Evolutionary conservation across 2,888 invertebrate genomes (phyloP).

Genomic region (Clivina fossor): DNA sequence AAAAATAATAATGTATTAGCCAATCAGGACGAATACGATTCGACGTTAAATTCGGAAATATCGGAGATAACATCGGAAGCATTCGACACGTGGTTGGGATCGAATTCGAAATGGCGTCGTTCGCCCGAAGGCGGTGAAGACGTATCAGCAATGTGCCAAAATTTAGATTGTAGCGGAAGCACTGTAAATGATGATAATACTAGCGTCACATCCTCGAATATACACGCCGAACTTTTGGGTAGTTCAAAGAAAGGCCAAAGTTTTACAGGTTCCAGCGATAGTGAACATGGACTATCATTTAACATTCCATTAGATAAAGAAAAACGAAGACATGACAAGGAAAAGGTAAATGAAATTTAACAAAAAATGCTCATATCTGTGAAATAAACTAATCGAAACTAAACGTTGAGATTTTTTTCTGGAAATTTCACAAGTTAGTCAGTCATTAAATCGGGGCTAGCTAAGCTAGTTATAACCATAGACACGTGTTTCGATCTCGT

Average conservation of each 20-base stretch:
- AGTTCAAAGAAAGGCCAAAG: conserved; percentile 59
- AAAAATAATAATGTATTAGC: conserved; percentile 44
- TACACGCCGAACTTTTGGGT: conserved; percentile 57
- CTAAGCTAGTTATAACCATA: too few relatives aligned
- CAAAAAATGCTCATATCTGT: conserved; percentile 1
- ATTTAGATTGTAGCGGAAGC: conserved; percentile 57
- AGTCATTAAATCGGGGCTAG: too few relatives aligned
- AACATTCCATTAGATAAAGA: conserved; percentile 48
- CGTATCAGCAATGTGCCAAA: conserved; percentile 52
- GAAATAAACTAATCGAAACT: conserved; percentile 4
- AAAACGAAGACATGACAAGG: conserved; percentile 50
- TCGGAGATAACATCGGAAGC: conserved; percentile 55
- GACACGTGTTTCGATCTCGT: too few relatives aligned
- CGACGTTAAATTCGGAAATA: conserved; percentile 53
- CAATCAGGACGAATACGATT: conserved; percentile 53
- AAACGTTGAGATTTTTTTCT: too few relatives aligned
- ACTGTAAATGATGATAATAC: conserved; percentile 57
- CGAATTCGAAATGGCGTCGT: conserved; percentile 69
- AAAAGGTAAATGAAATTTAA: conserved; percentile 55
- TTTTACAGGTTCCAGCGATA: conserved; percentile 59
- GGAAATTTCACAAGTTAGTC: too few relatives aligned
- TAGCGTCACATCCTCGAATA: conserved; percentile 59
- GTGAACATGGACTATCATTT: conserved; percentile 48
- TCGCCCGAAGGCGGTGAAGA: conserved; percentile 71
- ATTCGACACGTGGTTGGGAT: conserved; percentile 64